Evolutionary conservation across 23 tunicate genomes (phyloP).

Genomic region (Corella eumyota): DNA sequence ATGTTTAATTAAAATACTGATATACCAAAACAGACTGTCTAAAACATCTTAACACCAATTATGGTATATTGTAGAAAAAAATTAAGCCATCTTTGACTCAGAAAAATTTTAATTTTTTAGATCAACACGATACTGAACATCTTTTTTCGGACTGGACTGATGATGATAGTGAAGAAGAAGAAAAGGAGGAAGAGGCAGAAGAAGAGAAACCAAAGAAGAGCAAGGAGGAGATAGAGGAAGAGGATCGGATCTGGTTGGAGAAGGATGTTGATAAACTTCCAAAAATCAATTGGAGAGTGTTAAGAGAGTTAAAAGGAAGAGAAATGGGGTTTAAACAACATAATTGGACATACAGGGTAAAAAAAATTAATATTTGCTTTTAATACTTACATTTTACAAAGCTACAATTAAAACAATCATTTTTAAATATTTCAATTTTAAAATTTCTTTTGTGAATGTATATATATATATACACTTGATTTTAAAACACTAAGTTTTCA

Average conservation of each 20-base stretch:
- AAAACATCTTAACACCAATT: too few relatives aligned
- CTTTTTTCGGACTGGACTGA: neutral
- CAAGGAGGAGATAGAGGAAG: slow-evolving; percentile 10
- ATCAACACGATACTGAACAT: too few relatives aligned
- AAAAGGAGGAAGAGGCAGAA: slow-evolving; percentile 1
- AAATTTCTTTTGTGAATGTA: neutral
- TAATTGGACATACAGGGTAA: slow-evolving; percentile 43
- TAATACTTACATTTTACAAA: too few relatives aligned
- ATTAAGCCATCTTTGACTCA: too few relatives aligned
- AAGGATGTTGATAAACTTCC: slow-evolving; percentile 30
- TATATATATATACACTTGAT: neutral
- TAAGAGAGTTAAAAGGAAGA: slow-evolving; percentile 20
- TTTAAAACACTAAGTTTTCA: too few relatives aligned
- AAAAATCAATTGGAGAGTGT: slow-evolving; percentile 24
- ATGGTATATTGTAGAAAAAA: too few relatives aligned
- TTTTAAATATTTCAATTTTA: neutral
- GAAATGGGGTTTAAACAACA: slow-evolving; percentile 6
- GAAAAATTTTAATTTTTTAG: too few relatives aligned
- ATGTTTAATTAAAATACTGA: too few relatives aligned
- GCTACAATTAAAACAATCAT: too few relatives aligned
- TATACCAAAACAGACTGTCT: too few relatives aligned
- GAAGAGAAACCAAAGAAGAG: slow-evolving; percentile 10
- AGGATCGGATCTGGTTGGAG: slow-evolving; percentile 32
- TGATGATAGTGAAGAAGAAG: neutral
- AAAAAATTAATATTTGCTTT: too few relatives aligned